A percentile compares a stretch with the other conserved stretches of the same genome.
phyloP scores from a whole-genome alignment of 1,140 invertebrate genomes.

The Meloidogyne hapla region DNA sequence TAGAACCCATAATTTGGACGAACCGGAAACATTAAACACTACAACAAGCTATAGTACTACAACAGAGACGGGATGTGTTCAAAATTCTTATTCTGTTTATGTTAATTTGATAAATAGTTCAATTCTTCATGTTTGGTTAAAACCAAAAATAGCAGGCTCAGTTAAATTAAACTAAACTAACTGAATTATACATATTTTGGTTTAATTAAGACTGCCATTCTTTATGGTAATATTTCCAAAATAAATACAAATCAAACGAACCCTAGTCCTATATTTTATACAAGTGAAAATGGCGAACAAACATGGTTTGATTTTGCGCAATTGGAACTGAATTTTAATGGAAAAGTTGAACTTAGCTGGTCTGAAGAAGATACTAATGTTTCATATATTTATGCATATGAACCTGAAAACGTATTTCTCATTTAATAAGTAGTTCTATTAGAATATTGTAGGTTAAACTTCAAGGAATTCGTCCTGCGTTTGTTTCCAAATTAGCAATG shows the following conservation, averaged over 20 bases:
- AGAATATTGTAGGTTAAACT: slow-evolving; percentile 1
- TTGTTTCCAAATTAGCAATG: slow-evolving; percentile 10
- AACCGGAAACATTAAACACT: neutral
- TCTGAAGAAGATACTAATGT: neutral
- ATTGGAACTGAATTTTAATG: slow-evolving; percentile 3
- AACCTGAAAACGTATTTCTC: slow-evolving; percentile 9
- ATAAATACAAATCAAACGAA: neutral
- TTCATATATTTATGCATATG: slow-evolving; percentile 25
- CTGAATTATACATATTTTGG: too few relatives aligned
- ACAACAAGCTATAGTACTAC: neutral
- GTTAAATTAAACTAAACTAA: neutral
- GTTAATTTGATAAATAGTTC: neutral
- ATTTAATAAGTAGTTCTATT: neutral
- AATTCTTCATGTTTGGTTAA: slow-evolving; percentile 17
- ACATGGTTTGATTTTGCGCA: slow-evolving; percentile 10
- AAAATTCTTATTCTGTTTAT: slow-evolving; percentile 6
- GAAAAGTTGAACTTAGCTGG: slow-evolving; percentile 15
- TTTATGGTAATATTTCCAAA: slow-evolving; percentile 10
- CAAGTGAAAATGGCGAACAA: neutral
- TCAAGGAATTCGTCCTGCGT: slow-evolving; percentile 9
- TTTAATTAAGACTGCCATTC: neutral
- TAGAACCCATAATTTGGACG: neutral
- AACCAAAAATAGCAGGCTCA: neutral
- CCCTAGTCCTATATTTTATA: neutral
- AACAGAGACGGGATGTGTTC: neutral